Conservation (phyloP, 2,888 invertebrate genomes). For the Acronicta psi region DNA sequence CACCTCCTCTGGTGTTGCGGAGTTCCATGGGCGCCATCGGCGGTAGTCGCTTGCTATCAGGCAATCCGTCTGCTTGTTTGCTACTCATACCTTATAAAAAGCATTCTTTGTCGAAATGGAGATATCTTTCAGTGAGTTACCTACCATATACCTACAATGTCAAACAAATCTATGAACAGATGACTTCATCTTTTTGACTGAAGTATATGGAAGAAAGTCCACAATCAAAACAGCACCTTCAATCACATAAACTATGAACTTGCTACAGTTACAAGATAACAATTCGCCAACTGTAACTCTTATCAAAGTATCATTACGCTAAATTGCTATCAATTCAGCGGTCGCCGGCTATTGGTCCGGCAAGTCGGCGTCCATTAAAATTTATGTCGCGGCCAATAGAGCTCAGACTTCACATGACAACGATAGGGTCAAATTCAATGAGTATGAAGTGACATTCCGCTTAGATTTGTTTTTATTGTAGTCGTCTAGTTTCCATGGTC, state of each 20-base stretch:
- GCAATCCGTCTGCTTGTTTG: too few relatives aligned
- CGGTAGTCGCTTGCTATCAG: too few relatives aligned
- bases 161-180: too few relatives aligned
- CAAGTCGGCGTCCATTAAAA: constrained; percentile 28
- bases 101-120: too few relatives aligned
- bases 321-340: constrained; percentile 63
- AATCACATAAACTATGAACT: constrained; percentile 26
- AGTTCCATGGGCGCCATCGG: too few relatives aligned
- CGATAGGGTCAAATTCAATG: constrained; percentile 48
- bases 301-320: constrained; percentile 54
- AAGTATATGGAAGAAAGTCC: background rate
- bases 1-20: too few relatives aligned
- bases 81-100: too few relatives aligned
- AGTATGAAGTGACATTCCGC: constrained; percentile 40
- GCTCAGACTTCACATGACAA: constrained; percentile 33
- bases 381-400: constrained; percentile 54
- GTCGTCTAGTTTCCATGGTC: constrained; percentile 12
- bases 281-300: constrained; percentile 39
- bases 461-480: constrained; percentile 27
- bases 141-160: too few relatives aligned
- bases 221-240: constrained; percentile 18
- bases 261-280: constrained; percentile 31
- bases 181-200: too few relatives aligned
- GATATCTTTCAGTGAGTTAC: too few relatives aligned
- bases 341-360: constrained; percentile 50